phyloP scores from a whole-genome alignment of 2,888 invertebrate genomes.

The Callinectes sapidus region DNA sequence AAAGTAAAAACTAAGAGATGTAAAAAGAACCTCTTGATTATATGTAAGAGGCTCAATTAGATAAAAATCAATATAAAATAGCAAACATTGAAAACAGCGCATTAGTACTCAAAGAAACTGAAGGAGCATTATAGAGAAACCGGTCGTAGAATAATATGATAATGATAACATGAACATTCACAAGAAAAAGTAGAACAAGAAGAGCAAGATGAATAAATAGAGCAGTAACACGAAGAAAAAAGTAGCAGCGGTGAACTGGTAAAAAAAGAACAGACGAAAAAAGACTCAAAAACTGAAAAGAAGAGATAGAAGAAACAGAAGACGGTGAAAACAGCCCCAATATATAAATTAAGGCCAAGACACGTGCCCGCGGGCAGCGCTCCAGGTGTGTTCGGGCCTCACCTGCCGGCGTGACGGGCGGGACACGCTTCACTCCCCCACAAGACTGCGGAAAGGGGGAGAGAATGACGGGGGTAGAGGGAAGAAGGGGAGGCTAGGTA shows the following conservation, averaged over 20 bases:
- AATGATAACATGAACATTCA: background rate
- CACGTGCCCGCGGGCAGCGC: background rate
- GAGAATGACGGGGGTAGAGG: background rate
- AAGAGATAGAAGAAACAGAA: background rate
- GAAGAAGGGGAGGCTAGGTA: background rate
- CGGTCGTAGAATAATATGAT: background rate
- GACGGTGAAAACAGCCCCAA: background rate
- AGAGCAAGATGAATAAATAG: background rate
- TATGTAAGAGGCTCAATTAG: no score
- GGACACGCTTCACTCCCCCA: conserved; percentile 27
- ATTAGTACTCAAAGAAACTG: no score
- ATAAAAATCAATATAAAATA: no score
- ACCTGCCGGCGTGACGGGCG: conserved; percentile 31
- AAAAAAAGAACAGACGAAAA: background rate
- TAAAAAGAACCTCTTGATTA: no score
- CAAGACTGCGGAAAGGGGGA: background rate
- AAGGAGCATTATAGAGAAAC: no score
- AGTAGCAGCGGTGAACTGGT: background rate
- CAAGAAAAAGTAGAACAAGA: background rate
- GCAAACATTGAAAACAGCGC: no score
- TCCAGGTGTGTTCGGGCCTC: conserved; percentile 7
- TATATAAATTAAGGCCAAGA: conserved; percentile 23
- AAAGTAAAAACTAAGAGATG: no score
- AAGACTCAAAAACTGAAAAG: background rate
- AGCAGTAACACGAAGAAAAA: background rate